Base-by-base conservation (phyloP, 1,140 invertebrate species). In the Hirudo medicinalis region DNA sequence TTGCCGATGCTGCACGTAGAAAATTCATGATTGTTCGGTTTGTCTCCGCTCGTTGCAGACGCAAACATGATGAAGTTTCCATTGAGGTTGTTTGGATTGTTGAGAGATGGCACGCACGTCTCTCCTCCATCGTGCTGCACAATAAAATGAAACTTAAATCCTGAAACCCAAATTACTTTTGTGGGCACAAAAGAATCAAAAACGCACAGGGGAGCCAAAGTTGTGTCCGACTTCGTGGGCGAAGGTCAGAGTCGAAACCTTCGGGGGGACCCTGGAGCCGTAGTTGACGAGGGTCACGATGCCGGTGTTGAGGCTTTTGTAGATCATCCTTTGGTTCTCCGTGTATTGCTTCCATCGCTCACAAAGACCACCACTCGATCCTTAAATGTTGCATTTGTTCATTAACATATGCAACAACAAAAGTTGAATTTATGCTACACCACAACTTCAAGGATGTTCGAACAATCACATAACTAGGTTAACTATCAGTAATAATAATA, bases 221-320 rank as follows among this genome's bases (percentile, higher is more conserved):
- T 98, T 99, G 79, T 99, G 96, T 5, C 96, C 96, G 78, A 99
- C 97, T 84, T 99, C 96, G 81, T 99, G 96, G 13, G 96, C 97
- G 72, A 99, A 84, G 13, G 96, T 99, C 19, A 99, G 83, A 79
- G 98, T 94, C 9, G 94, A 97, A 22, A 71, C 70, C 91, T 92
- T 72, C 90, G 94, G 76, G 5, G 79, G 78, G 25, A 99, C 95
- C 67, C 92, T 84, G 79, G 90, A 94, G 78, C 97, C 96, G 84
- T 99, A 99, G 84, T 99, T 99, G 19, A 99, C 91, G 80, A 99
- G 94, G 2, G 97, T 99, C 55, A 99, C 96, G 75, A 99, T 98
- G 55, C 97, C 97, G 0, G 96, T 99, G 83, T 99, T 99, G 0
- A 99, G 85, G 54, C 92, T 96, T 66, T 80, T 79, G 13, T 70